Evolutionary conservation across 2,888 invertebrate genomes (phyloP), one percentile per base, ranked within the genome.

Genomic region (Dioctria rufipes): DNA sequence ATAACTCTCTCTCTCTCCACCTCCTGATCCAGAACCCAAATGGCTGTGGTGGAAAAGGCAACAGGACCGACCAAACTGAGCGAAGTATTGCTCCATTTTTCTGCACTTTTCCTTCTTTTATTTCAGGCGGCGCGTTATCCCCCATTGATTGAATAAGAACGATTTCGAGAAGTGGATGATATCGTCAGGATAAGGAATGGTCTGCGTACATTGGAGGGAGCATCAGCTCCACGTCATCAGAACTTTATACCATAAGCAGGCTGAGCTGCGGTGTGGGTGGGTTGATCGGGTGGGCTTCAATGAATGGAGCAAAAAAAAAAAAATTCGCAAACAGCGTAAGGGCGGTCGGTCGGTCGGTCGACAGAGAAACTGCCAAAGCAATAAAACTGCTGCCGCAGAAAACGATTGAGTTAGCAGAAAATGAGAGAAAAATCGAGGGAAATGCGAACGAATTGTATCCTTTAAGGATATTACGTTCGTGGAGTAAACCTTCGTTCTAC

Each of bases 261-360:
- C 9, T 75, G 75, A 42, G 8, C 25, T 25, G 25, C 25, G 25
- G 1, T 25, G 25, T 25, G 25, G 25, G 25, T 25, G 25, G 66
- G 40, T 66, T 39, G 6, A 51, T 11, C 51, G 51, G 11, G 51
- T 6, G 51, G 6, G 2, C 8, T 9, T 51, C 8, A 51, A 2
- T 6, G 51, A 51, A 51, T 51, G 51, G 11, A 11, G 11, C 49
- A 9, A n/a, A n/a, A 61, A n/a, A 42, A n/a, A 60, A 66, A 78
- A 79, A 79, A 79, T 11, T 69, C 42, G 11, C 5, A 46, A 81
- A 91, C 91, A 91, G 89, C 91, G 89, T 90, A 91, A 91, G 91
- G 91, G 91, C 91, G 91, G 91, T 91, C 91, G 91, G 90, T 88
- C 91, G 91, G 91, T 91, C 91, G 91, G 90, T 88, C 84, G 82